Evolutionary conservation across 2,888 invertebrate species (phyloP).

Genomic region (Ptilodon capucinus): DNA sequence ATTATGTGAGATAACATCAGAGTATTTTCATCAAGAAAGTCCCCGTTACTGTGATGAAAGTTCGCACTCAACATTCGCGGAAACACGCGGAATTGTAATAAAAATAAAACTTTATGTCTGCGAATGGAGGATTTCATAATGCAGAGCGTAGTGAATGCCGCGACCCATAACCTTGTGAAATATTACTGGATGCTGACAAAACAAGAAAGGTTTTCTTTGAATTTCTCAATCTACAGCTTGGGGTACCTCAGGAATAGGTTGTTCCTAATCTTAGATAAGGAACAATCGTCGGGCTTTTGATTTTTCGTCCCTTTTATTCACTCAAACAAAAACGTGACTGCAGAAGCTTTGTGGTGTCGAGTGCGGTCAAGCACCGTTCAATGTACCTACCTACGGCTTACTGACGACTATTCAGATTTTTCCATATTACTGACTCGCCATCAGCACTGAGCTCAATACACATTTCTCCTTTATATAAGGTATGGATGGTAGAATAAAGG

Average conservation of each 20-base stretch:
- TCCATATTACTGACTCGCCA: no score
- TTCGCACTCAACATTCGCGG: not conserved
- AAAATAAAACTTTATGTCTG: not conserved
- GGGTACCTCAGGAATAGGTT: not conserved
- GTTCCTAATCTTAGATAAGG: no score
- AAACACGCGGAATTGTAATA: conserved; percentile 1
- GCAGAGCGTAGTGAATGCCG: not conserved
- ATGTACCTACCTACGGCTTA: no score
- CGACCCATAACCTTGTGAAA: not conserved
- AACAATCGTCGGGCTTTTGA: not conserved
- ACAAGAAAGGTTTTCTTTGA: not conserved
- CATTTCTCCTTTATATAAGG: no score
- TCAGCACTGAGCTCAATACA: no score
- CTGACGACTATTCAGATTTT: no score
- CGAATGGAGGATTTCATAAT: not conserved
- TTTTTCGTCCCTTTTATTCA: not conserved
- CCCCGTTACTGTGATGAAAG: not conserved
- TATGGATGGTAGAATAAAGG: no score
- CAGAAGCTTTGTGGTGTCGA: no score
- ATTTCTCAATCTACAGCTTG: not conserved
- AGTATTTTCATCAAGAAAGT: not conserved
- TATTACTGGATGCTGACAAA: not conserved
- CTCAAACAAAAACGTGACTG: not conserved
- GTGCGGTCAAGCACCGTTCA: no score
- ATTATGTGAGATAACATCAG: not conserved